Base-by-base conservation (phyloP, 2,888 invertebrate genomes). In the Eristalis arbustorum region DNA sequence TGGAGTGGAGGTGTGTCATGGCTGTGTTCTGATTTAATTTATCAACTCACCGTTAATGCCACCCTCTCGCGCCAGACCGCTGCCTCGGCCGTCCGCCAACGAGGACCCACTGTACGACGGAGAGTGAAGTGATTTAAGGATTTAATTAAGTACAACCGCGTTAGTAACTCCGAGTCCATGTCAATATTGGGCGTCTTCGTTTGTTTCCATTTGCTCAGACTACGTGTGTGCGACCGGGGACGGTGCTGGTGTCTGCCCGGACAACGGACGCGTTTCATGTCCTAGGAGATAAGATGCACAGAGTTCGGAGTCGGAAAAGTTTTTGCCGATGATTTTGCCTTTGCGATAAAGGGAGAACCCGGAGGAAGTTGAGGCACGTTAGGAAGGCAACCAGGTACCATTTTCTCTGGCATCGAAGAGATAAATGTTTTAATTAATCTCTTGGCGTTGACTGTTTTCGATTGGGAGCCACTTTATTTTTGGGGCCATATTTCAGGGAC, bases 371-470 rank as follows among this genome's bases (percentile, higher is more conserved):
- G 8, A 59, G 63, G 68, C 59, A 63, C 67, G 57, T 31, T 66
- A 49, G 13, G 37, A 18, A 40, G 25, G 18, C 23, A 28, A 8
- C n/a, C 37, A 56, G 56, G 63, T 69, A 63, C 73, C 64, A 77
- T 77, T 77, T 63, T 18, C 25, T 42, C 73, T 82, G 85, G 59
- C 85, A 85, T 82, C 77, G 40, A 66, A 49, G 74, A 85, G 85
- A 85, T 82, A 85, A 85, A 85, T 85, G 85, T 82, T 82, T 85
- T 85, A 85, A 85, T 85, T 82, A 85, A 85, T 85, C 69, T 73
- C 74, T n/a, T 37, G 56, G 76, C 69, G 77, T 78, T 85, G 85
- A 85, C 85, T 85, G 75, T 82, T 82, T 78, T 85, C 81, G 66
- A 84, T 73, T 74, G 73, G 64, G 69, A 49, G 56, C 31, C 63